phyloP scores from a whole-genome alignment of 2,888 invertebrate species.

The Agapostemon virescens region DNA sequence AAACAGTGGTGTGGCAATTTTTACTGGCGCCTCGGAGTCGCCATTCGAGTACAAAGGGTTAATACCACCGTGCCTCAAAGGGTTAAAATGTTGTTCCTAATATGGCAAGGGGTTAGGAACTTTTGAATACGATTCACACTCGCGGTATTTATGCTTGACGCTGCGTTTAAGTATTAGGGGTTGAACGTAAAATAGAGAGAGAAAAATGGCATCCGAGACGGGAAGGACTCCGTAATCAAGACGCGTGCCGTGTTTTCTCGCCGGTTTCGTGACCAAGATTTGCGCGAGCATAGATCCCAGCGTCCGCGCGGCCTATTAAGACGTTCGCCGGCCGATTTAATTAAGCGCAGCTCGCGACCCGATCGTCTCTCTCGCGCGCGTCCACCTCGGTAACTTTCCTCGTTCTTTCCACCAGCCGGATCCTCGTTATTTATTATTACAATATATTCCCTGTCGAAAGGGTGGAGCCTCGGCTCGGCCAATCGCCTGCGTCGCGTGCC shows the following conservation, averaged over 20 bases:
- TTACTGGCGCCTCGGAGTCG: too few species aligned
- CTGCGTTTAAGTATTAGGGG: too few species aligned
- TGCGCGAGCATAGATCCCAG: constrained; percentile 30
- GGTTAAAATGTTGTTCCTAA: too few species aligned
- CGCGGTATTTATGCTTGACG: too few species aligned
- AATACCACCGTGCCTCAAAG: too few species aligned
- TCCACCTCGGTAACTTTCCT: background rate
- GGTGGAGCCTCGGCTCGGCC: constrained; percentile 75
- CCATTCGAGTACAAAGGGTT: too few species aligned
- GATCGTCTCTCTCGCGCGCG: constrained; percentile 11
- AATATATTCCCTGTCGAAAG: constrained; percentile 73
- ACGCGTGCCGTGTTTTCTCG: background rate
- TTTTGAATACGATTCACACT: too few species aligned
- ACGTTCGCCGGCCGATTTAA: constrained; percentile 69
- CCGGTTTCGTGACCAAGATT: constrained; percentile 30
- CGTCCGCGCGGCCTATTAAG: constrained; percentile 65
- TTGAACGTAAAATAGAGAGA: too few species aligned
- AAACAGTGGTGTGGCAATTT: too few species aligned
- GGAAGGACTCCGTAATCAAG: background rate
- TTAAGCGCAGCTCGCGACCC: constrained; percentile 58
- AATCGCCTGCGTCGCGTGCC: constrained; percentile 77
- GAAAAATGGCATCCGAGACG: background rate
- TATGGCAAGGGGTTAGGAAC: too few species aligned
- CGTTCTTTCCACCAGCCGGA: constrained; percentile 37
- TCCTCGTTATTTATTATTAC: constrained; percentile 76